Percentiles rank a stretch among this genome's conserved stretches.
These are phyloP conservation scores for Fragum fragum DNA, from an alignment of 2,888 invertebrate species.

Conservation along the genomic window DNA sequence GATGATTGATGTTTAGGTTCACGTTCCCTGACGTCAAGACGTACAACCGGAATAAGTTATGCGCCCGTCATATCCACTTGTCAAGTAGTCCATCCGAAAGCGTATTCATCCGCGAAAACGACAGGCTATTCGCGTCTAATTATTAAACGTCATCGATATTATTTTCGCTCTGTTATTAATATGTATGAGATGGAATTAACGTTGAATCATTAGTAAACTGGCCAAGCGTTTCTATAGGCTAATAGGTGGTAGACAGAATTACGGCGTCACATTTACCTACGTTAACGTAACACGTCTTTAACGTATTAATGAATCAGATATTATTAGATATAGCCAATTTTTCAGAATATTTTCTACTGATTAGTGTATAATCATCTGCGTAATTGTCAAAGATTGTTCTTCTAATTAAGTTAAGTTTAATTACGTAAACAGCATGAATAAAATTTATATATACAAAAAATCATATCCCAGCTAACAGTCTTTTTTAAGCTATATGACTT, in stretches of 20 bases:
- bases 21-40: slow-evolving; percentile 47
- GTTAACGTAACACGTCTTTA: background rate
- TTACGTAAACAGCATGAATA: no score
- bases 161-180: background rate
- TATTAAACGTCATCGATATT: slow-evolving; percentile 8
- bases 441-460: no score
- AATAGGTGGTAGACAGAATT: slow-evolving; percentile 3
- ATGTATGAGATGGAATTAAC: slow-evolving; percentile 15
- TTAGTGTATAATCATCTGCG: no score
- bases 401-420: no score
- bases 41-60: slow-evolving; percentile 36
- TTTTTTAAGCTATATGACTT: no score
- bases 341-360: no score
- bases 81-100: slow-evolving; percentile 37
- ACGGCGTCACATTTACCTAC: background rate
- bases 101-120: slow-evolving; percentile 37
- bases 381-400: no score
- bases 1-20: slow-evolving; percentile 41
- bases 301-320: background rate
- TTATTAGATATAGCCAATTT: no score
- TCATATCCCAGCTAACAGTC: no score
- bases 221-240: slow-evolving; percentile 3
- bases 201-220: background rate
- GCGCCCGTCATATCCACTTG: slow-evolving; percentile 30
- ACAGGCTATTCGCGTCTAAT: slow-evolving; percentile 16